Base-by-base conservation (phyloP, 2,113 vertebrate genomes). In the Bostrychus sinensis region DNA sequence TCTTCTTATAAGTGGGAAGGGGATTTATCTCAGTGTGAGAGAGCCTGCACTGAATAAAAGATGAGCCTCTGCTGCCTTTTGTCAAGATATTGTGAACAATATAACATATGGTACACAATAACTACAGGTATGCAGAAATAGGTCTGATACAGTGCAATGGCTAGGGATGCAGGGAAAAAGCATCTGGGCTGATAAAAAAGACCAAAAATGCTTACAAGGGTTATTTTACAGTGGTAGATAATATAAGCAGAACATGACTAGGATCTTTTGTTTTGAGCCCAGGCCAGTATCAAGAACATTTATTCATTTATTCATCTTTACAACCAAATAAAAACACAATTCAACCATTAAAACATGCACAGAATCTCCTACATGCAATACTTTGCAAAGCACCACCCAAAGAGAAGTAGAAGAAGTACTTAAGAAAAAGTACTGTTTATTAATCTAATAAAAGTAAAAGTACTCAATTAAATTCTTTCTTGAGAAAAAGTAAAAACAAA, bases 11-110 rank as follows among this genome's bases (percentile, higher is more conserved):
- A 81, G 38, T 75, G 77, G 73, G 45, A 56, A 75, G 72, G 61
- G 82, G 85, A 82, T 86, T 86, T 83, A 82, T 83, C 74, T 79
- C 67, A 36, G 56, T 75, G 71, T 67, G 78, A 77, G 54, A 65
- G 70, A 65, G 46, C 62, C 68, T 67, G 56, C 59, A 51, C 70
- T 89, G 84, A 86, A 88, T 85, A 82, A 82, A 85, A 86, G 74
- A 88, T 86, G 84, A 86, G 85, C 72, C 58, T 53, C 63, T 56
- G 14, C 22, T 72, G 61, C 57, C 53, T 77, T 86, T 83, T 86
- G 77, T 86, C 57, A 62, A 42, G 41, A 72, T 43, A 73, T 82
- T 89, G 83, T 78, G 71, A 83, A 78, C 62, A 83, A 58, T 66
- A 72, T 61, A 42, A 63, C 59, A 26, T 41, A 65, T 61, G 55